These are phyloP conservation scores for Nephrocerus scutellatus DNA, from an alignment of 2,888 invertebrate genomes.

Conservation along the genomic window DNA sequence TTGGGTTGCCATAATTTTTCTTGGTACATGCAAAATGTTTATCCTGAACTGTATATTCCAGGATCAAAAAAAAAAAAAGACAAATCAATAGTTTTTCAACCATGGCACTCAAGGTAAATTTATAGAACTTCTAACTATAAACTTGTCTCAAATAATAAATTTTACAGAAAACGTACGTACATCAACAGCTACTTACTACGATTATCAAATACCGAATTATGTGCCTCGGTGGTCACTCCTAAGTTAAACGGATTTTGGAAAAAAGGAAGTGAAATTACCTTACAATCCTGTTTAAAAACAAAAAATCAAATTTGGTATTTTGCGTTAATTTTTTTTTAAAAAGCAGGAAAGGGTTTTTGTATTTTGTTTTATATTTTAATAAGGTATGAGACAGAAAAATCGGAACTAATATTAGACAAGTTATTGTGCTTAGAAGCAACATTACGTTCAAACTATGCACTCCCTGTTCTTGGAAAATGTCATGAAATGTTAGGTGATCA, in stretches of 20 bases:
- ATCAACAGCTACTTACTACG: conserved; percentile 66
- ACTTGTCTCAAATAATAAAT: conserved; percentile 7
- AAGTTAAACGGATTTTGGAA: conserved; percentile 53
- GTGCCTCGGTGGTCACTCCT: conserved; percentile 59
- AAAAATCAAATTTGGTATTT: conserved; percentile 61
- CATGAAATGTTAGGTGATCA: conserved; percentile 88
- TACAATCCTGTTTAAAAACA: conserved; percentile 63
- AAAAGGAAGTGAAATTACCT: conserved; percentile 60
- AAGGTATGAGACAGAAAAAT: conserved; percentile 74
- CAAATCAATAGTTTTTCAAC: conserved; percentile 59
- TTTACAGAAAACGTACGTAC: conserved; percentile 62
- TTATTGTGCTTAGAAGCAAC: conserved; percentile 78
- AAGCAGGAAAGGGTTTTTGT: background rate
- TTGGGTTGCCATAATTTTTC: conserved; percentile 78
- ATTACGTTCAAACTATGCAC: conserved; percentile 48
- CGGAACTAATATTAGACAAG: conserved; percentile 76
- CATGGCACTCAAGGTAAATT: conserved; percentile 67
- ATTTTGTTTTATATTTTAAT: conserved; percentile 21
- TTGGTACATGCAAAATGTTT: conserved; percentile 92
- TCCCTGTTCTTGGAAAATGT: conserved; percentile 78
- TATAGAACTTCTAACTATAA: too few relatives aligned
- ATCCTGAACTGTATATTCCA: conserved; percentile 78
- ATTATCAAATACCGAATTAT: conserved; percentile 64
- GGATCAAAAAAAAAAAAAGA: conserved; percentile 52
- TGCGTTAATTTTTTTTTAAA: background rate